Conservation (phyloP, 2,113 vertebrate species). For the Petrocephalus microphthalmus region DNA sequence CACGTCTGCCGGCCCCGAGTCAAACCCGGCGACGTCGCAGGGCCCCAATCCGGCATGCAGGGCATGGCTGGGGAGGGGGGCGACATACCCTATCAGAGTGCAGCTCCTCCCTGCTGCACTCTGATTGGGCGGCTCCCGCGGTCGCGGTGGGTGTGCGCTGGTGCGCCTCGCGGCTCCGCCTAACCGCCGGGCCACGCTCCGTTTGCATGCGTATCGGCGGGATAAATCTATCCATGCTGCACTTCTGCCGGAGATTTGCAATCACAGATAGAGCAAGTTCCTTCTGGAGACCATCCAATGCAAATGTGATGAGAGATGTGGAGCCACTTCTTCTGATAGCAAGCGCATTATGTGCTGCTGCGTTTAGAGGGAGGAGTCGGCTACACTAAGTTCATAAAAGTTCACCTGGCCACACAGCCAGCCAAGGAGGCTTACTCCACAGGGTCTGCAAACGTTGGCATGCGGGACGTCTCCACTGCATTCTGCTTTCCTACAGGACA, state of each 20-base stretch:
- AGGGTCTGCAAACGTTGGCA: neutral
- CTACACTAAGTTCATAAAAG: neutral
- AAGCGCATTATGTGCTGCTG: neutral
- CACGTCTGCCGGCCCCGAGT: neutral
- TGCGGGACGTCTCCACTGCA: neutral
- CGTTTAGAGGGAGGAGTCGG: neutral
- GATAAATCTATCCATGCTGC: neutral
- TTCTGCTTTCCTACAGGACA: slow-evolving; percentile 24
- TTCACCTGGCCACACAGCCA: neutral
- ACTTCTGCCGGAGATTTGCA: neutral
- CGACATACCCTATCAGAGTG: neutral
- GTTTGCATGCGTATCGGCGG: slow-evolving; percentile 1
- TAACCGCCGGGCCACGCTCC: neutral
- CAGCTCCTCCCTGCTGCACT: neutral
- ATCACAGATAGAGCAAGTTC: slow-evolving; percentile 7
- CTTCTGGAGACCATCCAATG: slow-evolving; percentile 6
- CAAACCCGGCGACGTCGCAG: neutral
- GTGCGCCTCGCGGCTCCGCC: neutral
- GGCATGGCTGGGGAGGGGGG: neutral
- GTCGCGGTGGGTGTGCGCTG: neutral
- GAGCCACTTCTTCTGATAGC: neutral
- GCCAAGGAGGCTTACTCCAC: neutral
- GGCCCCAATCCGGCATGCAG: neutral
- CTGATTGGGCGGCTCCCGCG: no score
- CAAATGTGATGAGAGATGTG: neutral